Base-by-base conservation (phyloP, 2,888 invertebrate species). In the Ectemnius lituratus region DNA sequence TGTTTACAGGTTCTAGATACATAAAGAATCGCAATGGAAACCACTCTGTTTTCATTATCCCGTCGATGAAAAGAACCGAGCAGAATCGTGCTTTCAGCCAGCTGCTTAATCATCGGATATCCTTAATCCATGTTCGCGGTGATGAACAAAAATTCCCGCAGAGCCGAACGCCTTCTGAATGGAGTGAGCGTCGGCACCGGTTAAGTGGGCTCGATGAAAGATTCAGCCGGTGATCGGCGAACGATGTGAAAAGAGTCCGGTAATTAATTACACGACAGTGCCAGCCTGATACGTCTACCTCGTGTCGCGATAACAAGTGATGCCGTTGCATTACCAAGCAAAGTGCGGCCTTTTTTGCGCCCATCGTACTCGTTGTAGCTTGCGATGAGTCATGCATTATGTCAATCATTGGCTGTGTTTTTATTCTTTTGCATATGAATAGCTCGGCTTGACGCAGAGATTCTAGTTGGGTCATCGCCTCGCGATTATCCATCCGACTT, bases 111-210 rank as follows among this genome's bases (percentile, higher is more conserved):
- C 71, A 64, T 67, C 67, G 45, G 27, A 52, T 47, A 52, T 16
- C 52, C 63, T 76, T 76, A 64, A 73, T 70, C 61, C 61, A 14
- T 11, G 56, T 13, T 56, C 52, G 64, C n/a, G 64, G 27, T 58
- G 13, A 14, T 0, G 23, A 63, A 70, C 65, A 59, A 69, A 37
- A 75, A 68, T 68, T 68, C 46, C 20, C n/a, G 4, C 23, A 14
- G 45, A 62, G 47, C 65, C 59, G 49, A 67, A 11, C 14, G 28
- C 28, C 68, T 16, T 37, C 2, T 28, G n/a, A 65, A 75, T 68
- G n/a, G 16, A 52, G 14, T 52, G 52, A 52, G 16, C 11, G 14
- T 11, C 11, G 37, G 37, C 37, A 37, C 37, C 37, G 37, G 37
- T 37, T 37, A 37, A 37, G 37, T 37, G 37, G 37, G 37, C 37